Evolutionary conservation across 2,888 invertebrate species (phyloP).

Genomic region (Beris morrisii): DNA sequence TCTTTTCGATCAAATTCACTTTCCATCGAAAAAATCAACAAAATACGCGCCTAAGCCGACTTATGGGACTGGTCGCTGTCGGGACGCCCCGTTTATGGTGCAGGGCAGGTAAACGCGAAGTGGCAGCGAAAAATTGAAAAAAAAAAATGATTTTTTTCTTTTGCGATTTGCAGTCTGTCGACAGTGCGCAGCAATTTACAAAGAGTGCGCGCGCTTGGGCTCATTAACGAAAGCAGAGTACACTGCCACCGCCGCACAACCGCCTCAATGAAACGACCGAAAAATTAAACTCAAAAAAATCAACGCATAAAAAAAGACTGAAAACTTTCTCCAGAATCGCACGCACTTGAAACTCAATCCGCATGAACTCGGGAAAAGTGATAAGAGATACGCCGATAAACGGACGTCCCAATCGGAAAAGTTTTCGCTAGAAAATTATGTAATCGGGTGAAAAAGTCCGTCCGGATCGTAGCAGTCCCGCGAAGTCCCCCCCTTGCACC

Average conservation of each 20-base stretch:
- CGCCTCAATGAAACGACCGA: constrained; percentile 17
- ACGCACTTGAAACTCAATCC: constrained; percentile 19
- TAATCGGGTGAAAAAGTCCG: constrained; percentile 10
- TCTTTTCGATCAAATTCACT: constrained; percentile 32
- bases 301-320: constrained; percentile 6
- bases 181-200: background rate
- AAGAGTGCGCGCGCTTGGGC: background rate
- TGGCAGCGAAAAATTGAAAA: background rate
- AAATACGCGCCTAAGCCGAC: background rate
- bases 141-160: background rate
- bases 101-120: background rate
- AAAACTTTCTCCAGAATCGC: constrained; percentile 30
- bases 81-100: background rate
- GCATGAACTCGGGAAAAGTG: background rate
- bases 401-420: too few species aligned
- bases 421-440: constrained; percentile 10
- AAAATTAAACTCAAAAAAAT: too few species aligned
- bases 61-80: constrained; percentile 7
- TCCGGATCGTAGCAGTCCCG: background rate
- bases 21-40: constrained; percentile 25
- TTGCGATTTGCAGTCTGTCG: constrained; percentile 15
- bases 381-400: background rate
- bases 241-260: constrained; percentile 11
- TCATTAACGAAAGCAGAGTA: constrained; percentile 12
- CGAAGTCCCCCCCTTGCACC: background rate